These are phyloP conservation scores for Monochamus alternatus DNA, from an alignment of 2,888 invertebrate genomes.

Conservation along the genomic window DNA sequence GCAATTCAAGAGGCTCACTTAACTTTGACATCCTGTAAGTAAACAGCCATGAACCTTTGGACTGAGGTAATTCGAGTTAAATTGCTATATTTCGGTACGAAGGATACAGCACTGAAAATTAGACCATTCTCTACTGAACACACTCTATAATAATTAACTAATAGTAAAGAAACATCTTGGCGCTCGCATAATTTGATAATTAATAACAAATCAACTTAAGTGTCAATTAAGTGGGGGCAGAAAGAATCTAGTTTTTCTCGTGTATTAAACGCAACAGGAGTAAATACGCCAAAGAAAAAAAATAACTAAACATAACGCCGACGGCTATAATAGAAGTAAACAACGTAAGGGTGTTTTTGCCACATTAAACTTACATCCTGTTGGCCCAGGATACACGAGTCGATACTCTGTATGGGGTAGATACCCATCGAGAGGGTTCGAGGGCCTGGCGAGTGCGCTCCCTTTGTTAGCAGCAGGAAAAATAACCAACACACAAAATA, in stretches of 20 bases:
- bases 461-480: constrained; percentile 79
- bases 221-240: background rate
- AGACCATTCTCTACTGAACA: too few species aligned
- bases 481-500: constrained; percentile 70
- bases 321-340: constrained; percentile 28
- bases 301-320: constrained; percentile 15
- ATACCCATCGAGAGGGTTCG: constrained; percentile 92
- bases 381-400: constrained; percentile 89
- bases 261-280: constrained; percentile 42
- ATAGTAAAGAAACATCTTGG: too few species aligned
- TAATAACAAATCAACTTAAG: too few species aligned
- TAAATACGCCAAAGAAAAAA: constrained; percentile 32
- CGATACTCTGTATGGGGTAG: constrained; percentile 91
- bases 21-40: too few species aligned
- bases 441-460: constrained; percentile 93
- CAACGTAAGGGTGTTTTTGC: constrained; percentile 21
- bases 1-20: too few species aligned
- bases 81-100: too few species aligned
- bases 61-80: too few species aligned
- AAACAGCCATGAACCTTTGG: too few species aligned
- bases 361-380: constrained; percentile 86
- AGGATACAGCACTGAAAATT: too few species aligned
- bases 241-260: constrained; percentile 37
- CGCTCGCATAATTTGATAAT: too few species aligned
- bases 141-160: too few species aligned